Base-by-base conservation (phyloP, 2,113 vertebrate genomes). In the Seriola dumerili region DNA sequence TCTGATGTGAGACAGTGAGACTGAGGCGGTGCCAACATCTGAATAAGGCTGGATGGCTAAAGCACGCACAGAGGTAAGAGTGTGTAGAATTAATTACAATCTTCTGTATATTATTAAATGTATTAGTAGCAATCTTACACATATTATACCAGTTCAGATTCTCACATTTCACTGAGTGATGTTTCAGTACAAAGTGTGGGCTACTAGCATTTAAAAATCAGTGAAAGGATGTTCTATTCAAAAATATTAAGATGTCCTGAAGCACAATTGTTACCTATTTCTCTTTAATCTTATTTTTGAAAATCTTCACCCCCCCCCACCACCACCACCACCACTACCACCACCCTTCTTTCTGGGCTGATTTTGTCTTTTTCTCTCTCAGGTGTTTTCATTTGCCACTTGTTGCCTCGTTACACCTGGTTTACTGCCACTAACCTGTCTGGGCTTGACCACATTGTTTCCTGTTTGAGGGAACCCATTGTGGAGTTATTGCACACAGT, bases 61-160 rank as follows among this genome's bases (percentile, higher is more conserved):
- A n/a, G 21, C 55, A 1, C 21, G 32, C 29, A 48, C 57, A 44
- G 14, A 74, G 84, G 87, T 89, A 78, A 81, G 77, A 52, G 19
- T 38, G 2, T 36, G 4, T 38, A 0, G 52, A 52, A 14, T 48
- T 4, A 14, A 14, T 67, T 13, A 38, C 1, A 0, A 55, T 42
- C 14, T 46, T 48, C 1, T 73, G 34, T 29, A 17, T 40, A n/a
- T 40, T 40, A 5, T 19, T 68, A 13, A 52, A 8, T 62, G 4
- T 17, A 23, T 54, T 5, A 42, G 6, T 10, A 25, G 1, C 57
- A 4, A 50, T 46, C 0, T 19, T 65, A 13, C 2, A 50, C 2
- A 29, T 36, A 44, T 19, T 46, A 0, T 62, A 23, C 5, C 38
- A 13, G 1, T 36, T 29, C 23, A 8, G 13, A 40, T n/a, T n/a